Base-by-base conservation (phyloP, 2,888 invertebrate genomes). In the Phengaris alcon region DNA sequence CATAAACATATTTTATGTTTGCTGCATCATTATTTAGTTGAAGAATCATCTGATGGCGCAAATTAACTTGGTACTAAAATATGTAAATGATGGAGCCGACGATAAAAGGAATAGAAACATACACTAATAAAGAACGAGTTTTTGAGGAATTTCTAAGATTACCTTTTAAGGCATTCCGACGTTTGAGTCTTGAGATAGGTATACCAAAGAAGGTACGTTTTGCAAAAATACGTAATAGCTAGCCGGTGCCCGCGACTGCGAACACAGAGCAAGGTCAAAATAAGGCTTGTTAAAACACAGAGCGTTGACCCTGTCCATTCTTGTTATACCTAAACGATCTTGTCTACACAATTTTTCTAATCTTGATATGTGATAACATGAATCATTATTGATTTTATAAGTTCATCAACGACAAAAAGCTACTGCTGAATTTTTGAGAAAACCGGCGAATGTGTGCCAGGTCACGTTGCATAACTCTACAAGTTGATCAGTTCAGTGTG, bases 121-220 rank as follows among this genome's bases (percentile, higher is more conserved):
- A 64, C 64, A 72, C 22, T 54, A 72, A 54, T 72, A 54, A 72
- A 72, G 35, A 72, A 72, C 72, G 10, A 35, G 72, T 72, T 70
- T 70, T 54, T 10, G 51, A 54, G 72, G 72, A 72, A 72, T 72
- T 72, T 72, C 72, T 52, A 51, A 52, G 72, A 72, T 72, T 54
- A 72, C 72, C 52, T 72, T 72, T 72, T 54, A 72, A 44, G 72
- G 54, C 52, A 35, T 7, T 72, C 54, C 54, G 72, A 54, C 72
- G 54, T 72, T 72, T 72, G 12, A 52, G 52, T 72, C 15, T 15
- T 51, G 22, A 22, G 51, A 13, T 35, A 51, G 10, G n/a, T 35
- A 4, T 35, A 35, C 35, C 35, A 35, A 35, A 35, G 35, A 3
- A 35, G 35, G 35, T 35, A 35, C 35, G 35, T 35, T 4, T 35